These are phyloP conservation scores for Drosophila ambigua DNA, from an alignment of 1,140 invertebrate species.

Conservation along the genomic window DNA sequence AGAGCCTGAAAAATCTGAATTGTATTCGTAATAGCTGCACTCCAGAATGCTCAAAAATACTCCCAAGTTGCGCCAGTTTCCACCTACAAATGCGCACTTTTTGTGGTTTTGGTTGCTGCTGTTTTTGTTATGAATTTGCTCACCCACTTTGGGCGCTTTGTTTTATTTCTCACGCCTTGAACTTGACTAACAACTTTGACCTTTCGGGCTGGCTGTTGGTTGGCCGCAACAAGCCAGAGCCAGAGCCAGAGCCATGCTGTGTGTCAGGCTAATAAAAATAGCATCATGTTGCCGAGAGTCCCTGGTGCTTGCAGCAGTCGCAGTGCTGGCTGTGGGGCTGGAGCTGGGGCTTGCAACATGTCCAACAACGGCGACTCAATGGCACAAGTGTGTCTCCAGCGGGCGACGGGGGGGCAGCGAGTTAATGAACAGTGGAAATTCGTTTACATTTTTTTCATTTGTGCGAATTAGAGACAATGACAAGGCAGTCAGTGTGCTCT, in stretches of 20 bases:
- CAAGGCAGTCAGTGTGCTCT: conserved; percentile 31
- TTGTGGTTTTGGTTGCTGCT: no score
- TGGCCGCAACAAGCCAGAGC: no score
- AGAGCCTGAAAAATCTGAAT: no score
- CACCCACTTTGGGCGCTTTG: conserved; percentile 9
- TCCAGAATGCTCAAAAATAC: no score
- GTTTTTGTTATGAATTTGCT: not conserved
- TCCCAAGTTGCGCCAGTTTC: no score
- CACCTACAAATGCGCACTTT: no score
- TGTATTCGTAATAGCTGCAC: no score
- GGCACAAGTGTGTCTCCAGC: conserved; percentile 36
- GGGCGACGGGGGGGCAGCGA: conserved; percentile 1
- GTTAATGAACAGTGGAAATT: conserved; percentile 77
- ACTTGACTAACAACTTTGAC: conserved; percentile 44
- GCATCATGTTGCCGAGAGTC: conserved; percentile 60
- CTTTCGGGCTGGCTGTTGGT: conserved; percentile 7
- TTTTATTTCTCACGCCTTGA: conserved; percentile 54
- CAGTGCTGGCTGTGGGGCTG: no score
- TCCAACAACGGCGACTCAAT: conserved; percentile 21
- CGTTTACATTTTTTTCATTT: conserved; percentile 75
- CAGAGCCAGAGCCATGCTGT: not conserved
- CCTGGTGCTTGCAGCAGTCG: conserved; percentile 13
- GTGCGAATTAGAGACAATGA: conserved; percentile 67
- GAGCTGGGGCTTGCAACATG: no score
- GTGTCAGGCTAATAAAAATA: conserved; percentile 70